phyloP scores from a whole-genome alignment of 2,113 vertebrate species.

The Theropithecus gelada region DNA sequence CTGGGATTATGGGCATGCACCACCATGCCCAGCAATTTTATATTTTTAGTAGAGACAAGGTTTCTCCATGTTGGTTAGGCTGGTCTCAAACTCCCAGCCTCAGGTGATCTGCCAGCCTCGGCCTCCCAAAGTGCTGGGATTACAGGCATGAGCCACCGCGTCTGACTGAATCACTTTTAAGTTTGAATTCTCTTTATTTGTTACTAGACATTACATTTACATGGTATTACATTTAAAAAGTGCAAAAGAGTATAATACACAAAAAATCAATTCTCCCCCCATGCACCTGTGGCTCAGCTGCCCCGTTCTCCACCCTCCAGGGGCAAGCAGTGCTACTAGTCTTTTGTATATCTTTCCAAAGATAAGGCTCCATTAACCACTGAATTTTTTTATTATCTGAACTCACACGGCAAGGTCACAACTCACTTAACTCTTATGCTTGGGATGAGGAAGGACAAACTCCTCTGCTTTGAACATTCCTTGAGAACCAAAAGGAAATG shows the following conservation, averaged over 20 bases:
- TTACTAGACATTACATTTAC: neutral
- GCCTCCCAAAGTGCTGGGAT: too few species aligned
- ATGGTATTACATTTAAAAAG: neutral
- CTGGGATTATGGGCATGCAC: too few species aligned
- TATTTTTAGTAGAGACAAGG: too few species aligned
- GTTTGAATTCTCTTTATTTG: neutral
- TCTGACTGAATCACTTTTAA: neutral
- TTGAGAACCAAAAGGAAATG: neutral
- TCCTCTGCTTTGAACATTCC: neutral
- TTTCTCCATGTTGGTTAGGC: too few species aligned
- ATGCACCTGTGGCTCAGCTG: neutral
- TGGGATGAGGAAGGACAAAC: neutral
- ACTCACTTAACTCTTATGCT: neutral
- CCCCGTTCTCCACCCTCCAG: neutral
- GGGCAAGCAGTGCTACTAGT: neutral
- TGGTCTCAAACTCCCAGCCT: too few species aligned
- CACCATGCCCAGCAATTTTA: too few species aligned
- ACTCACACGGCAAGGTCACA: neutral
- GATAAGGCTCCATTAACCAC: neutral
- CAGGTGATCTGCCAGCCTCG: too few species aligned
- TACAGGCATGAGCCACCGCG: too few species aligned
- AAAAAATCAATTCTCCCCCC: neutral
- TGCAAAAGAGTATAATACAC: neutral
- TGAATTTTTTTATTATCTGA: neutral
- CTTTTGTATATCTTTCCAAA: constrained; percentile 25